phyloP scores from a whole-genome alignment of 2,888 invertebrate genomes.

The Eupeodes latifasciatus region DNA sequence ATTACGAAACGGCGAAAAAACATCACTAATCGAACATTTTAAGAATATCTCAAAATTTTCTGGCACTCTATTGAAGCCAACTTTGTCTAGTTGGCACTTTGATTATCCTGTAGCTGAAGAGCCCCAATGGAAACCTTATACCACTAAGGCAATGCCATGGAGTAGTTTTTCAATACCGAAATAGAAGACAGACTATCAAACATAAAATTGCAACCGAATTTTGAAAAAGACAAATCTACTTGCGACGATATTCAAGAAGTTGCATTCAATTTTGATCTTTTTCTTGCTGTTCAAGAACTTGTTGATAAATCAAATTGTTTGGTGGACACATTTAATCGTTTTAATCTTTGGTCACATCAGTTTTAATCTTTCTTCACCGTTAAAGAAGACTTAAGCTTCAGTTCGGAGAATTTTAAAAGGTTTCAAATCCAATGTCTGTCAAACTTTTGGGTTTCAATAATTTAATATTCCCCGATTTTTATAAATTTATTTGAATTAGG shows the following conservation, averaged over 20 bases:
- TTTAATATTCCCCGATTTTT: too few species aligned
- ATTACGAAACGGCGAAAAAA: constrained; percentile 55
- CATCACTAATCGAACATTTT: constrained; percentile 38
- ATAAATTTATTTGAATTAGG: too few species aligned
- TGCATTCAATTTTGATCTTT: constrained; percentile 80
- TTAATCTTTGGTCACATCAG: not conserved
- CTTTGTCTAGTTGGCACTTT: constrained; percentile 82
- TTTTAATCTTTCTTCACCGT: constrained; percentile 65
- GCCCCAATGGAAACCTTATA: constrained; percentile 79
- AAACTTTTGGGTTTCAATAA: too few species aligned
- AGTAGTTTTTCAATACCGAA: constrained; percentile 78
- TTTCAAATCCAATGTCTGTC: too few species aligned
- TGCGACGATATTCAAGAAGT: constrained; percentile 64
- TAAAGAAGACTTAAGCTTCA: constrained; percentile 45
- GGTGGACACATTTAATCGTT: constrained; percentile 79
- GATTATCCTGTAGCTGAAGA: constrained; percentile 80
- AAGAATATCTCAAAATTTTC: constrained; percentile 52
- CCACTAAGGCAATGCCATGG: constrained; percentile 79
- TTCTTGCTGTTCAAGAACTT: constrained; percentile 81
- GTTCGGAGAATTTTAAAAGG: too few species aligned
- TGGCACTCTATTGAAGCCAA: constrained; percentile 77
- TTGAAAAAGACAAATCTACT: constrained; percentile 41
- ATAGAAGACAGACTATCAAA: constrained; percentile 73
- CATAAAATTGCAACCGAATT: constrained; percentile 77
- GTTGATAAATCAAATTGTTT: constrained; percentile 82